These are phyloP conservation scores for Poeciliopsis occidentalis DNA, from an alignment of 2,113 vertebrate genomes.

Conservation along the genomic window DNA sequence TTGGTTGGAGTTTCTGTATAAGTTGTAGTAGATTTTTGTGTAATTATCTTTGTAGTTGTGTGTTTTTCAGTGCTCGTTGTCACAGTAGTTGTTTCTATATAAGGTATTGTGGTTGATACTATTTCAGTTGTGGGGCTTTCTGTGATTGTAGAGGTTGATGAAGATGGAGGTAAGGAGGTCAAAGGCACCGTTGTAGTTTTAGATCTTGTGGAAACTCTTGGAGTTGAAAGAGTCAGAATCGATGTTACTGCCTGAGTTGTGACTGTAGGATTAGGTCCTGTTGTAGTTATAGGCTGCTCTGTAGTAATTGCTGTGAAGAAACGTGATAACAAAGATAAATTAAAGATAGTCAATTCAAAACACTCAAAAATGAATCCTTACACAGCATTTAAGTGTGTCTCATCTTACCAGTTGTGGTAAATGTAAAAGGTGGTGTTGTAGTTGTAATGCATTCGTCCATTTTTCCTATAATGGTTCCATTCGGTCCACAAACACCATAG, in stretches of 20 bases:
- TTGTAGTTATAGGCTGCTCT: background rate
- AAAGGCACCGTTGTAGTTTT: background rate
- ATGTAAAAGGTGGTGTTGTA: conserved; percentile 34
- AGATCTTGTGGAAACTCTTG: background rate
- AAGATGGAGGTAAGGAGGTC: background rate
- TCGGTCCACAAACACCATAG: conserved; percentile 74
- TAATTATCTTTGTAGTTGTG: background rate
- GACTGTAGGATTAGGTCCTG: background rate
- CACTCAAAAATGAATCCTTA: background rate
- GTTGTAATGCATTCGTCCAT: conserved; percentile 27
- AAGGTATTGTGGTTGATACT: background rate
- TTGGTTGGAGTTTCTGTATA: no score
- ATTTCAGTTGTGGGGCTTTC: background rate
- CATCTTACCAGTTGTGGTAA: conserved; percentile 53
- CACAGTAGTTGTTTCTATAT: background rate
- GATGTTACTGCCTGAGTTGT: conserved; percentile 13
- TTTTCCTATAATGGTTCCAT: conserved; percentile 75
- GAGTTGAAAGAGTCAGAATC: conserved; percentile 7
- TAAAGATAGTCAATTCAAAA: background rate
- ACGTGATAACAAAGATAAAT: background rate
- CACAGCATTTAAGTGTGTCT: background rate
- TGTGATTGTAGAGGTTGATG: background rate
- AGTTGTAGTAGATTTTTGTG: background rate
- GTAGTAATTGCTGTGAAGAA: background rate
- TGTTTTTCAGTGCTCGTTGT: background rate